phyloP scores from a whole-genome alignment of 2,888 invertebrate genomes.

The Exephanes ischioxanthus region DNA sequence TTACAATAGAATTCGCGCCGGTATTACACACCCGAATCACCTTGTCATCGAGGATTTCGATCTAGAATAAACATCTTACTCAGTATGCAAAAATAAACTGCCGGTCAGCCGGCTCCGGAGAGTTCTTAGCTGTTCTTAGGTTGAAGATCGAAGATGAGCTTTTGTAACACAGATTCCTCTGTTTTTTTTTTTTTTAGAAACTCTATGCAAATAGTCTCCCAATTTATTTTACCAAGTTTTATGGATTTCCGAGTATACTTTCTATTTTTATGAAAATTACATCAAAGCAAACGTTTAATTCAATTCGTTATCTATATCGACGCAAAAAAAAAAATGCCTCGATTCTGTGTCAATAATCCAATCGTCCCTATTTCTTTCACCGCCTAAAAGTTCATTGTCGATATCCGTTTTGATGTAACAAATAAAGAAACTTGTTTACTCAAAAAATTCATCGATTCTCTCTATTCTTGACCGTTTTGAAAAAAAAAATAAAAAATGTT shows the following conservation, averaged over 20 bases:
- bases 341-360: not conserved
- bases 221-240: not conserved
- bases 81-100: conserved; percentile 57
- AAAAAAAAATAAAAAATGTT: conserved; percentile 15
- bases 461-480: conserved; percentile 12
- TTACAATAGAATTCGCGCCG: conserved; percentile 21
- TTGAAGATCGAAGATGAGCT: not conserved
- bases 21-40: conserved; percentile 54
- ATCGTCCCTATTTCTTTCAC: not conserved
- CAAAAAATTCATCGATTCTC: conserved; percentile 9
- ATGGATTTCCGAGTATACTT: not conserved
- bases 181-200: not conserved
- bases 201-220: not conserved
- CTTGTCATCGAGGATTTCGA: conserved; percentile 2
- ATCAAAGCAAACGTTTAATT: not conserved
- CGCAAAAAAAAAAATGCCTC: not conserved
- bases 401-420: not conserved
- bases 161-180: not conserved
- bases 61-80: conserved; percentile 53
- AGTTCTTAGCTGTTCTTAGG: not conserved
- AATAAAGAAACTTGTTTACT: conserved; percentile 20
- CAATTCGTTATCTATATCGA: not conserved
- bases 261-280: not conserved
- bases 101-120: conserved; percentile 31
- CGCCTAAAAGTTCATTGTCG: not conserved